Conservation (phyloP, 2,113 vertebrate species). For the Vulpes lagopus region DNA sequence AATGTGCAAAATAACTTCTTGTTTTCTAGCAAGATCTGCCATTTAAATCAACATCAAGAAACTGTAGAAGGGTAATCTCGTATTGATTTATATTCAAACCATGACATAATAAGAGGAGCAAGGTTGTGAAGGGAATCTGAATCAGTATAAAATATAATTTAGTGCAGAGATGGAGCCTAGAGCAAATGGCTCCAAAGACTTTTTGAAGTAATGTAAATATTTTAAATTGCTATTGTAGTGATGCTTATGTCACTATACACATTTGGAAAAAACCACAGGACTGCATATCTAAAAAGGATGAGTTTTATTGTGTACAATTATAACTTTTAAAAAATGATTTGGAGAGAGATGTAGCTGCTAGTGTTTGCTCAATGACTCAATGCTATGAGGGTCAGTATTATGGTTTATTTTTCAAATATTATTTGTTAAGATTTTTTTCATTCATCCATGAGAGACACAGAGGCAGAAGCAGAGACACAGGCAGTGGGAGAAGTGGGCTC, state of each 20-base stretch:
- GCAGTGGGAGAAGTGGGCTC: no score
- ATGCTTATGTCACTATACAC: background rate
- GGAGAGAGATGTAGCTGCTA: background rate
- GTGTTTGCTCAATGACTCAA: background rate
- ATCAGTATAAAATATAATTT: background rate
- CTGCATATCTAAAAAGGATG: background rate
- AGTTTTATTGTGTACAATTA: background rate
- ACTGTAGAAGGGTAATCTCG: background rate
- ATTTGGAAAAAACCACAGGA: background rate
- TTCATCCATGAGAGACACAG: no score
- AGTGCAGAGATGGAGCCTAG: background rate
- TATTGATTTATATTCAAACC: slow-evolving; percentile 36
- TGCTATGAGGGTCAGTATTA: background rate
- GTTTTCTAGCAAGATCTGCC: background rate
- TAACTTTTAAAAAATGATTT: background rate
- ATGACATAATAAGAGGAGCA: background rate
- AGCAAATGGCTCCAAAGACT: background rate
- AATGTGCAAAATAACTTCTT: background rate
- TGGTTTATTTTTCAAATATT: background rate
- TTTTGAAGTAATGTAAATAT: background rate
- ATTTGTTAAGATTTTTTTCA: no score
- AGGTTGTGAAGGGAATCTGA: background rate
- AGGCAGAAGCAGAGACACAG: no score
- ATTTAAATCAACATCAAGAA: background rate
- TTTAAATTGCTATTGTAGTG: background rate